Evolutionary conservation across 2,888 invertebrate species (phyloP).

Genomic region (Linhomoeus sp.): DNA sequence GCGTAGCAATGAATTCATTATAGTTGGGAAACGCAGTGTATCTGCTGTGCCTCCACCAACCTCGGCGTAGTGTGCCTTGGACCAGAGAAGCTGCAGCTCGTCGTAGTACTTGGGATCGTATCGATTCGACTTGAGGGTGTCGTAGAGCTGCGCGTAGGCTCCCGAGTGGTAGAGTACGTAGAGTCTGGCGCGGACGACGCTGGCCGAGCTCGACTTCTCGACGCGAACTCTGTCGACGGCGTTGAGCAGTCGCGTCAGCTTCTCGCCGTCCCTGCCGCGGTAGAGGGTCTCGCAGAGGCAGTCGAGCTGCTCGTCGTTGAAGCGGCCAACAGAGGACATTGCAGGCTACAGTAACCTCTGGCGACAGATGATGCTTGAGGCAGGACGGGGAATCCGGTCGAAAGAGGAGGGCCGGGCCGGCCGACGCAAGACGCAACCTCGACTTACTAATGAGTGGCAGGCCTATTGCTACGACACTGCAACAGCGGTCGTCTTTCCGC

Average conservation of each 20-base stretch:
- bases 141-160: not conserved
- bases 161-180: not conserved
- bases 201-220: not conserved
- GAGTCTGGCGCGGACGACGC: not conserved
- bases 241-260: slow-evolving; percentile 6
- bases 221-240: not conserved
- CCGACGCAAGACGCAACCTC: too few relatives aligned
- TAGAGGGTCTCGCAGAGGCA: slow-evolving; percentile 13
- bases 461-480: too few relatives aligned
- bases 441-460: too few relatives aligned
- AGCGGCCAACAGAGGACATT: too few relatives aligned
- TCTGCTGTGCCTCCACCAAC: too few relatives aligned
- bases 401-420: too few relatives aligned
- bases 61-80: slow-evolving; percentile 58
- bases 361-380: too few relatives aligned
- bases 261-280: slow-evolving; percentile 7
- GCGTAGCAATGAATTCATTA: too few relatives aligned
- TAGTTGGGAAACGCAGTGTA: too few relatives aligned
- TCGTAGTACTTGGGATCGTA: slow-evolving; percentile 4
- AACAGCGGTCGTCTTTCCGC: too few relatives aligned
- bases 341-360: too few relatives aligned
- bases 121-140: not conserved
- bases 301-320: slow-evolving; percentile 8
- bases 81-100: slow-evolving; percentile 69
- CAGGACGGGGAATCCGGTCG: too few relatives aligned